Evolutionary conservation across 1,140 invertebrate species (phyloP).

Genomic region (Drosophila punjabiensis): DNA sequence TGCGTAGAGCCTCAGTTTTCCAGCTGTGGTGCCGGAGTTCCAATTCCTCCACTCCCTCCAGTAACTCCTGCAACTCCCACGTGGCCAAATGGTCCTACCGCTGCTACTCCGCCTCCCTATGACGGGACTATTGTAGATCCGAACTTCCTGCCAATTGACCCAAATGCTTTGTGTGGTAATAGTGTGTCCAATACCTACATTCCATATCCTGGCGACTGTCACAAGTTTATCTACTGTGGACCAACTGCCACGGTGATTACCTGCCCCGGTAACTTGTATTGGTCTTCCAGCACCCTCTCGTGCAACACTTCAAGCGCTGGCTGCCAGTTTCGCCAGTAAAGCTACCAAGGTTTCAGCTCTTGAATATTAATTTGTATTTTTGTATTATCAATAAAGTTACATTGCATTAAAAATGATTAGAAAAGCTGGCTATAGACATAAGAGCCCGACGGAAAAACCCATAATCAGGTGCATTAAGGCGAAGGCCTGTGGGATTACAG

Average conservation of each 20-base stretch:
- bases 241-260: conserved; percentile 38
- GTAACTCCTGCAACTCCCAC: background rate
- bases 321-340: conserved; percentile 1
- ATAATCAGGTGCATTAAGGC: background rate
- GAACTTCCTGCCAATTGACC: conserved; percentile 19
- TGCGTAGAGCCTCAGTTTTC: conserved; percentile 39
- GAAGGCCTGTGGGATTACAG: conserved; percentile 13
- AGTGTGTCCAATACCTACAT: conserved; percentile 35
- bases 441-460: background rate
- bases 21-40: background rate
- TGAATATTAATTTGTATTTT: conserved; percentile 4
- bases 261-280: conserved; percentile 52
- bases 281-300: conserved; percentile 26
- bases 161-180: conserved; percentile 14
- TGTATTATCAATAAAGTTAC: conserved; percentile 10
- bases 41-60: background rate
- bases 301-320: conserved; percentile 23
- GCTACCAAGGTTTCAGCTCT: background rate
- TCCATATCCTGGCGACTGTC: conserved; percentile 67
- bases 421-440: background rate
- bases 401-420: conserved; percentile 9
- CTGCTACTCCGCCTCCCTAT: conserved; percentile 41
- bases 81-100: conserved; percentile 18
- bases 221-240: conserved; percentile 71
- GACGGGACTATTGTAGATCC: background rate